Conservation (phyloP, 2,113 vertebrate species). For the Mionectes macconnelli region DNA sequence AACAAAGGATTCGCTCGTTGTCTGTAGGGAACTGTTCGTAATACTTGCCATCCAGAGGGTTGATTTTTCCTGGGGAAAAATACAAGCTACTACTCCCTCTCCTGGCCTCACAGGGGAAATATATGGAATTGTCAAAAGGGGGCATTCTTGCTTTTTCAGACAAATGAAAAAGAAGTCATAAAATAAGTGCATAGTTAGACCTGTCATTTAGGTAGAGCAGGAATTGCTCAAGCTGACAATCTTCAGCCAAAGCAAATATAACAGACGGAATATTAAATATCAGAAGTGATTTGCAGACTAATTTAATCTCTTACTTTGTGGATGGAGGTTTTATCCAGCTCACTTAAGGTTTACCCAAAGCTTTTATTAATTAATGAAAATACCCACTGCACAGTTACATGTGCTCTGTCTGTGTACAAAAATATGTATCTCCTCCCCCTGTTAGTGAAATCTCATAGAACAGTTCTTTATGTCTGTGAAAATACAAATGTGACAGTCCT, state of each 20-base stretch:
- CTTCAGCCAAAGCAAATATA: conserved; percentile 6
- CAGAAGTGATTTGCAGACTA: conserved; percentile 9
- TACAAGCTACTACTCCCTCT: conserved; percentile 51
- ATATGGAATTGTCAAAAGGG: conserved; percentile 71
- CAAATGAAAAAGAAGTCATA: background rate
- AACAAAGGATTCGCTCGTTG: background rate
- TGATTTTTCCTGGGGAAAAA: conserved; percentile 23
- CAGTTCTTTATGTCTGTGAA: background rate
- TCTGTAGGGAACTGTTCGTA: background rate
- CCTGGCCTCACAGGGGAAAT: conserved; percentile 53
- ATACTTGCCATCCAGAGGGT: background rate
- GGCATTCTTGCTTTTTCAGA: conserved; percentile 78
- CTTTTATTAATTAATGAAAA: conserved; percentile 28
- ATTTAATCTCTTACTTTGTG: background rate
- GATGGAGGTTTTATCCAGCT: background rate
- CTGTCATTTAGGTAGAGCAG: background rate
- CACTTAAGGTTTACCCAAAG: background rate
- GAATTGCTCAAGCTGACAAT: background rate
- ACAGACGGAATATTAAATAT: conserved; percentile 24
- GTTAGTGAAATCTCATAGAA: background rate
- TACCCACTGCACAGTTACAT: background rate
- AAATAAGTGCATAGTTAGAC: background rate
- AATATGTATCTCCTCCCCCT: background rate
- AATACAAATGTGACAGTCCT: background rate
- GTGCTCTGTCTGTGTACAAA: background rate